Conservation (phyloP, 2,113 vertebrate species). For the Aix galericulata region DNA sequence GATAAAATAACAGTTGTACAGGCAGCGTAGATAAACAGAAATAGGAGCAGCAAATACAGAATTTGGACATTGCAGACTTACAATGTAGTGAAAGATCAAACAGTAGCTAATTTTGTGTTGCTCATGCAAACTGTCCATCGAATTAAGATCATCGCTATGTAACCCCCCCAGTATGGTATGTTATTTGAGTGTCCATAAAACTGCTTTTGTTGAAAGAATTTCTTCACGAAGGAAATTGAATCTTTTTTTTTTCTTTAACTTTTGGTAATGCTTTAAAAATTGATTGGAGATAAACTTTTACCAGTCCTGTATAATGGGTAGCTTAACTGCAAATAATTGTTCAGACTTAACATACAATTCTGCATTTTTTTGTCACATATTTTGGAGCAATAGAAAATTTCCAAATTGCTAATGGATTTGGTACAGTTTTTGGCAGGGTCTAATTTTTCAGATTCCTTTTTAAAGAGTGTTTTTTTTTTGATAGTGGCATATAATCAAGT, state of each 20-base stretch:
- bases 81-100: background rate
- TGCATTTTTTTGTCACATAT: background rate
- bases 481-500: background rate
- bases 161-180: background rate
- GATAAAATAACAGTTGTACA: background rate
- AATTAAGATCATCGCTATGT: background rate
- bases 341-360: background rate
- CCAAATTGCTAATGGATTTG: too few species aligned
- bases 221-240: background rate
- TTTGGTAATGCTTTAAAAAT: background rate
- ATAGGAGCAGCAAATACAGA: background rate
- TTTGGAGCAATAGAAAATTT: background rate
- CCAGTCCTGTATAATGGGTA: background rate
- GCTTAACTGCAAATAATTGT: background rate
- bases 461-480: background rate
- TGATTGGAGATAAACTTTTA: background rate
- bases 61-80: background rate
- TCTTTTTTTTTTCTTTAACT: background rate
- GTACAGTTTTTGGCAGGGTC: background rate
- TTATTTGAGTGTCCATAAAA: background rate
- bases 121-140: background rate
- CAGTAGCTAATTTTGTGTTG: background rate
- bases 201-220: background rate
- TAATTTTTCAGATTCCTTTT: background rate
- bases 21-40: background rate